These are phyloP conservation scores for Labeo calbasu DNA, from an alignment of 2,797 vertebrate genomes.

Conservation along the genomic window DNA sequence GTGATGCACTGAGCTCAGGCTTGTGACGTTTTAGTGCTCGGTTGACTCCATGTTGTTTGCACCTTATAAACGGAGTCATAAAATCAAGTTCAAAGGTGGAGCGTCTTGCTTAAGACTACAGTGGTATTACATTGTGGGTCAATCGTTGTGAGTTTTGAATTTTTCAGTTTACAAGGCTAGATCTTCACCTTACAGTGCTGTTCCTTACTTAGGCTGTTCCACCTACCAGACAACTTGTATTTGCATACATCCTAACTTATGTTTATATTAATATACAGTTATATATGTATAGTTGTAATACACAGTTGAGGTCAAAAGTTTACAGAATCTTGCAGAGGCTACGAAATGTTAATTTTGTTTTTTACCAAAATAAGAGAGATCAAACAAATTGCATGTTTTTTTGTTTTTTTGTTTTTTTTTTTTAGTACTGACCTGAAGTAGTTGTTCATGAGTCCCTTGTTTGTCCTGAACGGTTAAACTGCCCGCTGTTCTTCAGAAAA, in stretches of 20 bases:
- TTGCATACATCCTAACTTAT: neutral
- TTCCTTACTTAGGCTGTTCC: neutral
- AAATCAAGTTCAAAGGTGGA: neutral
- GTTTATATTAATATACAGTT: too few relatives aligned
- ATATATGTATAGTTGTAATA: too few relatives aligned
- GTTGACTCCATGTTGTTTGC: neutral
- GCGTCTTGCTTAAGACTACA: neutral
- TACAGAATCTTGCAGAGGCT: too few relatives aligned
- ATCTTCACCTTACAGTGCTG: neutral
- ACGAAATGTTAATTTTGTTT: too few relatives aligned
- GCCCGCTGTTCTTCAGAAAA: too few relatives aligned
- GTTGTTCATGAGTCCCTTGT: too few relatives aligned
- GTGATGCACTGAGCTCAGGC: conserved; percentile 22
- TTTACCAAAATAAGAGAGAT: too few relatives aligned
- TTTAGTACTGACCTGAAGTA: too few relatives aligned
- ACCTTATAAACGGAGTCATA: neutral
- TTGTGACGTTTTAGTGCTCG: neutral
- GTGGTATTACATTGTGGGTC: neutral
- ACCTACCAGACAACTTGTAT: neutral
- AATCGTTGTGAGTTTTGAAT: neutral
- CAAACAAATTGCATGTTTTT: too few relatives aligned
- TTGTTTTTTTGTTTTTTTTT: too few relatives aligned
- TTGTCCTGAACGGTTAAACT: too few relatives aligned
- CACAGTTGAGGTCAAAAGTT: too few relatives aligned
- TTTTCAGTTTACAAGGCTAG: neutral